Conservation (phyloP, 2,797 vertebrate genomes). For the Tragopan temminckii region DNA sequence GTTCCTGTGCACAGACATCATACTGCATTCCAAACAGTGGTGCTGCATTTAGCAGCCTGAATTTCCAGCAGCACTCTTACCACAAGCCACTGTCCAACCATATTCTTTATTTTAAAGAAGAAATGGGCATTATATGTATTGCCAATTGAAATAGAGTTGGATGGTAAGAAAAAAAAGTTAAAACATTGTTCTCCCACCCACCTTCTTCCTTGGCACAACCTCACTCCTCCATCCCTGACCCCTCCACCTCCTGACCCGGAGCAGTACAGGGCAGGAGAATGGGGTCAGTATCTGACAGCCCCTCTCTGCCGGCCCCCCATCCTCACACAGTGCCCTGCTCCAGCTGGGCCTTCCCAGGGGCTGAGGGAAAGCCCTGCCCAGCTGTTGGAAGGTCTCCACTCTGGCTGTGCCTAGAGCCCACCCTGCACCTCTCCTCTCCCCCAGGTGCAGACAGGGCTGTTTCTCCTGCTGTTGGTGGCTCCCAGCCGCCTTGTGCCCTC, state of each 20-base stretch:
- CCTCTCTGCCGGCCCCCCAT: neutral
- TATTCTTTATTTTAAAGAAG: neutral
- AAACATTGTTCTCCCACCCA: neutral
- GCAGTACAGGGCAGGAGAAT: rapidly evolving
- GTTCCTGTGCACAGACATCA: neutral
- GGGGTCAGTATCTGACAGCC: rapidly evolving
- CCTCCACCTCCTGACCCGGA: neutral
- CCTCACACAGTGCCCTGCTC: neutral
- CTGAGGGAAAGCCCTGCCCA: neutral
- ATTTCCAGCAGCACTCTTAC: neutral
- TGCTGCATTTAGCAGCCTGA: neutral
- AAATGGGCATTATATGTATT: neutral
- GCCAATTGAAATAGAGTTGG: neutral
- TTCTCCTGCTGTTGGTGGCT: neutral
- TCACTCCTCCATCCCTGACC: neutral
- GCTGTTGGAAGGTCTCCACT: too few species aligned
- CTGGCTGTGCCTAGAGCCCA: too few species aligned
- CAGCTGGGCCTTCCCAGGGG: neutral
- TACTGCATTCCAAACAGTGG: rapidly evolving
- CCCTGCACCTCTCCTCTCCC: neutral
- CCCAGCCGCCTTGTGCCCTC: neutral
- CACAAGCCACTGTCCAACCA: neutral
- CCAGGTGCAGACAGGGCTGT: neutral
- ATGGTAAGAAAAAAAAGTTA: neutral
- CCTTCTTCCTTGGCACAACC: neutral